Conservation (phyloP, 2,797 vertebrate genomes). For the Ctenopoma kingsleyae region DNA sequence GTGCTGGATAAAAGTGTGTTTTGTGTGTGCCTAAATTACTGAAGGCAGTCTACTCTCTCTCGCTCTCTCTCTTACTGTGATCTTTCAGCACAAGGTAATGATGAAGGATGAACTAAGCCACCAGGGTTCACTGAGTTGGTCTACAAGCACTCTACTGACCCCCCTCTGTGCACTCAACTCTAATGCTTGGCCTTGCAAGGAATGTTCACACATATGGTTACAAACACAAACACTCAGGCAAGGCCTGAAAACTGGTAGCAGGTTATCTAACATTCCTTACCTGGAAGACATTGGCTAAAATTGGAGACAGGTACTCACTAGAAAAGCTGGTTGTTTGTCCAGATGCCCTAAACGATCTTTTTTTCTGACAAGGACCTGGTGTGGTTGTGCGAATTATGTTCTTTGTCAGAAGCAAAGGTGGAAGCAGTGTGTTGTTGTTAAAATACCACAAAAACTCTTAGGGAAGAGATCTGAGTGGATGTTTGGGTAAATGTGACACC, state of each 20-base stretch:
- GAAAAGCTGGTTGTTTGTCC: constrained; percentile 52
- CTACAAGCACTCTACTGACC: constrained; percentile 60
- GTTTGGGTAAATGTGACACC: constrained; percentile 36
- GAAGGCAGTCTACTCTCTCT: constrained; percentile 39
- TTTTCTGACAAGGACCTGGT: constrained; percentile 59
- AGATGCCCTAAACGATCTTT: constrained; percentile 53
- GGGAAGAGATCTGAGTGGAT: constrained; percentile 38
- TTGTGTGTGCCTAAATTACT: constrained; percentile 36
- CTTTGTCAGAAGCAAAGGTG: constrained; percentile 65
- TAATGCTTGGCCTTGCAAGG: constrained; percentile 68
- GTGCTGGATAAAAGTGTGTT: constrained; percentile 51
- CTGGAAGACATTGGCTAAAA: constrained; percentile 61
- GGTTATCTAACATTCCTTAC: constrained; percentile 73
- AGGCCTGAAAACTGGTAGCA: constrained; percentile 68
- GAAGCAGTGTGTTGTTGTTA: constrained; percentile 60
- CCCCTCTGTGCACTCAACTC: constrained; percentile 64
- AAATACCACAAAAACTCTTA: constrained; percentile 38
- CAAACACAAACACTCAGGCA: constrained; percentile 70
- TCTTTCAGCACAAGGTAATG: constrained; percentile 78
- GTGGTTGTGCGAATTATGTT: constrained; percentile 66
- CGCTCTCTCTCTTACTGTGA: constrained; percentile 57
- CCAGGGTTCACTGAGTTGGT: constrained; percentile 77
- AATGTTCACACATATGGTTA: constrained; percentile 77
- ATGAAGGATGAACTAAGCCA: constrained; percentile 71
- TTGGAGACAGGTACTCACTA: constrained; percentile 43